Base-by-base conservation (phyloP, 2,888 invertebrate genomes). In the Cheilosia pagana region DNA sequence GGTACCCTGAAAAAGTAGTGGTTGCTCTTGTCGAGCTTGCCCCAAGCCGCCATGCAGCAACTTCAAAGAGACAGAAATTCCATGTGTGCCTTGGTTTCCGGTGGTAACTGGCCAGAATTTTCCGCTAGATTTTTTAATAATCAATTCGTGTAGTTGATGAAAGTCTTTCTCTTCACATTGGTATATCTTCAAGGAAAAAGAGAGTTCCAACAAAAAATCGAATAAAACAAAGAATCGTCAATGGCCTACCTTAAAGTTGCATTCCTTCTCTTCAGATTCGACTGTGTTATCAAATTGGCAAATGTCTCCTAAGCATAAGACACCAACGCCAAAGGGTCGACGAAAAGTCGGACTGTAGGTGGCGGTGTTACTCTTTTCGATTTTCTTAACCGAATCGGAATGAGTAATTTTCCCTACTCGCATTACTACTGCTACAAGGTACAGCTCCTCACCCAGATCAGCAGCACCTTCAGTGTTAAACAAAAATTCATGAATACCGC, bases 151-250 rank as follows among this genome's bases (percentile, higher is more conserved):
- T 74, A 98, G 92, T 89, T 96, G 96, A 90, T 96, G 95, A 88
- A 97, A 98, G 90, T 98, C 98, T 91, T 96, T 97, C 90, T 98
- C 96, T 90, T 97, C 96, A 63, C 95, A 95, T 93, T 96, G 96
- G 89, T 95, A 96, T 1, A 97, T 95, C 94, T 96, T 91, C 45
- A 91, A 89, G 2, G 21, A 19, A 57, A 35, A 1, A 21, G 2
- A 67, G 67, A 67, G 41, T 67, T 48, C 16, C 43, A 57, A 8
- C 19, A 62, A 68, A 39, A 14, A 16, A 4, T 0, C 2, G 8
- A 10, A 0, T 19, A 16, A 16, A 21, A 5, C 1, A 41, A 35
- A 31, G 2, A 7, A 2, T 45, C 8, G 19, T 45, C 2, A 14
- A 23, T 41, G 39, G 16, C 41, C 5, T 78, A 89, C 95, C 93